A percentile compares a stretch with the other conserved stretches of the same genome.
Conservation (phyloP, 2,888 invertebrate genomes). For the Hemaris fuciformis region DNA sequence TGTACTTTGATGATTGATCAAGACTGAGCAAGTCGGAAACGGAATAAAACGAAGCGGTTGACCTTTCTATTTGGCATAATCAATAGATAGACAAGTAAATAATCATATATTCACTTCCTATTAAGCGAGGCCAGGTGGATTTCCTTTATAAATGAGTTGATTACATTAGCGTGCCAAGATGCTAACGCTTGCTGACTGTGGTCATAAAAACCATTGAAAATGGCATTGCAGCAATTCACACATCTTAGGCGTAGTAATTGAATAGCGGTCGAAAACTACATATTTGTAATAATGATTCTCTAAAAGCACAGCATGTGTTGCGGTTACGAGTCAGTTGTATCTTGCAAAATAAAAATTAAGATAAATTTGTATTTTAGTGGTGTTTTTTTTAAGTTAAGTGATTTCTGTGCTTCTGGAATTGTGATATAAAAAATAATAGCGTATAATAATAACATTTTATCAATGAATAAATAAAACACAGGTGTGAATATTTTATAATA, state of each 20-base stretch:
- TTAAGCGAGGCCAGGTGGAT: constrained; percentile 44
- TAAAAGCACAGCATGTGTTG: neutral
- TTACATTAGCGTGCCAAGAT: constrained; percentile 16
- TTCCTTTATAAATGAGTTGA: constrained; percentile 48
- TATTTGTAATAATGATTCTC: neutral
- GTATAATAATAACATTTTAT: no score
- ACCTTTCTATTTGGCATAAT: constrained; percentile 54
- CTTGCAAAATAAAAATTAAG: neutral
- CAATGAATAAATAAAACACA: no score
- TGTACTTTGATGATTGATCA: neutral
- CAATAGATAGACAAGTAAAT: constrained; percentile 34
- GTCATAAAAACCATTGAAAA: neutral
- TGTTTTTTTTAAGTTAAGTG: no score
- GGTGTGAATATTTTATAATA: no score
- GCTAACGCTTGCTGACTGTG: neutral
- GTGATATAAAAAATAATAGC: no score
- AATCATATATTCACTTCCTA: constrained; percentile 51
- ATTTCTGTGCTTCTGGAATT: no score
- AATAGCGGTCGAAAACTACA: neutral
- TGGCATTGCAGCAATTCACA: neutral
- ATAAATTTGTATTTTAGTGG: neutral
- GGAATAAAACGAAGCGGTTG: constrained; percentile 37
- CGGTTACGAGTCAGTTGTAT: neutral
- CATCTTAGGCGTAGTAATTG: neutral
- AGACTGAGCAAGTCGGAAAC: constrained; percentile 43